Evolutionary conservation across 2,888 invertebrate species (phyloP), one percentile per base, ranked within the genome.

Genomic region (Encarsia formosa): DNA sequence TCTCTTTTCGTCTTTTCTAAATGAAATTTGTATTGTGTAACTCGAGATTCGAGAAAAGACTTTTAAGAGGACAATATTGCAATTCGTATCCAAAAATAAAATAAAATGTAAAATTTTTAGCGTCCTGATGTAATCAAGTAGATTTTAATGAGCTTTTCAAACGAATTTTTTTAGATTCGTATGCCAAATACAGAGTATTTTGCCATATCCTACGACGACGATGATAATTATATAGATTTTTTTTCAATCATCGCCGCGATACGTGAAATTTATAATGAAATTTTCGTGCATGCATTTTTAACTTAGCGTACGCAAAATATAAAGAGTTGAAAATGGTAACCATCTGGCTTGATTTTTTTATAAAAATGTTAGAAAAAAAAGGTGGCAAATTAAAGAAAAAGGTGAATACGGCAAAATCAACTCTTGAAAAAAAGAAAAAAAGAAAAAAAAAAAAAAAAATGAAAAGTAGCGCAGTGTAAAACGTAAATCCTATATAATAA

Each of bases 331-430:
- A 59, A 59, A 54, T 52, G 54, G 54, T 56, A 52, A 49, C 54
- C 41, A 55, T 35, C 32, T n/a, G 56, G 59, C 59, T 56, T 63
- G 62, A 61, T 61, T 62, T 63, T 63, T 60, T 61, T 61, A 55
- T 49, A 52, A 52, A 52, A 18, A 35, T 35, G 22, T 23, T 11
- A 43, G 29, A 19, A 16, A 26, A 39, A 47, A 32, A 47, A 35
- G 48, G 34, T 38, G 42, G 34, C 32, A 48, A 43, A 46, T 41
- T 46, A 23, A 39, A 15, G 47, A 35, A 51, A 46, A 51, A 35
- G 46, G 39, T 45, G 24, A 62, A 60, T 57, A 59, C 59, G 60
- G 61, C 58, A 56, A 53, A 56, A 60, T 49, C 47, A 60, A 58
- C 56, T 57, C n/a, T n/a, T 53, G 57, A 58, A 59, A 60, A 53